Evolutionary conservation across 2,888 invertebrate species (phyloP), one percentile per base, ranked within the genome.

Genomic region (Autographa gamma): DNA sequence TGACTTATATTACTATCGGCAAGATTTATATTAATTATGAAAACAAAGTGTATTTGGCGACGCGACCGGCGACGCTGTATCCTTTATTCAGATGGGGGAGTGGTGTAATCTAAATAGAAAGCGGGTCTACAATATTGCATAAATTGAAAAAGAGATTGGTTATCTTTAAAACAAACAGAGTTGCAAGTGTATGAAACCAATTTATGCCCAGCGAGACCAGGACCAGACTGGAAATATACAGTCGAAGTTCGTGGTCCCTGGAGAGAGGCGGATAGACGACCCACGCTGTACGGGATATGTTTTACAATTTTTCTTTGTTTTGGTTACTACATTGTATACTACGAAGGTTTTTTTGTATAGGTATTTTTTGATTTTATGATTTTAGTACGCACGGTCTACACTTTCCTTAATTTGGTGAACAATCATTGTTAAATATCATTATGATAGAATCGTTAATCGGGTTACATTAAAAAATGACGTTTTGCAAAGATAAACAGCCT

Each of bases 231-330:
- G 70, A 78, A 74, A 79, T 80, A 76, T 81, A 79, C 79, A 78
- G 79, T 77, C 70, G 66, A 81, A 82, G 81, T 84, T 86, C 75
- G 76, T 48, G 59, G 61, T 79, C 86, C 74, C 84, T 43, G 9
- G 82, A 73, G 86, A 84, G 52, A 66, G 72, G 66, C 74, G 62
- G 59, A 66, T 65, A 66, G 62, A 73, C 66, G 72, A 74, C 75
- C 74, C 72, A 66, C 58, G 58, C 60, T 62, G 69, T 72, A 70
- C 25, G 64, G 63, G 34, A 75, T 71, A 64, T 79, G 70, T 80
- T 74, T 79, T 73, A 72, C 54, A 34, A 75, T 73, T 81, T 80
- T 78, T 79, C 63, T 19, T 73, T 77, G 73, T 62, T 71, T 77
- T 71, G 41, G 48, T 32, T 63, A n/a, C 43, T 61, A 25, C 25